A percentile compares a stretch with the other conserved stretches of the same genome.
phyloP scores from a whole-genome alignment of 2,797 vertebrate genomes.

The Ctenosaura bakeri region DNA sequence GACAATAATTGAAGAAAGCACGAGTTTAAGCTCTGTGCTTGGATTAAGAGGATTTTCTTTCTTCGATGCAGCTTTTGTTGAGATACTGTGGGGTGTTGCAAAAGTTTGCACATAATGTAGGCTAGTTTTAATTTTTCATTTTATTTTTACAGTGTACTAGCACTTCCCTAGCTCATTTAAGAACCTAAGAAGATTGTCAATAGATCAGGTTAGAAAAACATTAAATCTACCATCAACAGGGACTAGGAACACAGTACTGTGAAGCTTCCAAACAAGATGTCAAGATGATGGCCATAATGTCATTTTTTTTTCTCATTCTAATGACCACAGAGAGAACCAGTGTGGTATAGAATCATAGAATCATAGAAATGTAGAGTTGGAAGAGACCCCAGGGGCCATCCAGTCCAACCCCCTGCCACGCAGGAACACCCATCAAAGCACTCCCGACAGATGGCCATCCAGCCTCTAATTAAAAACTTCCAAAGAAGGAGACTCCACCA shows the following conservation, averaged over 20 bases:
- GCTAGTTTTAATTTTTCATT: no score
- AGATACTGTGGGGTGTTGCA: fast-evolving
- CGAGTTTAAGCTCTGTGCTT: slow-evolving; percentile 55
- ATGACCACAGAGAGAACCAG: background rate
- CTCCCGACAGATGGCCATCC: no score
- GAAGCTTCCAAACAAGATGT: background rate
- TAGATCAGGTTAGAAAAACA: background rate
- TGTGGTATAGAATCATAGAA: no score
- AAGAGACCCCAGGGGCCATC: no score
- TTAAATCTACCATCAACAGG: background rate
- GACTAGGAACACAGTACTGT: background rate
- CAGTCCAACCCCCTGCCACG: no score
- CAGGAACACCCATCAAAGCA: no score
- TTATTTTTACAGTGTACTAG: background rate
- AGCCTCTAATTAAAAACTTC: no score
- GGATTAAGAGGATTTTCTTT: slow-evolving; percentile 68
- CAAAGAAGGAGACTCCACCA: no score
- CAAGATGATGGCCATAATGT: background rate
- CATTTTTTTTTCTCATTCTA: background rate
- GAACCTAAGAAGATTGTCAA: background rate
- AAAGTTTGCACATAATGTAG: background rate
- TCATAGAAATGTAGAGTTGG: no score
- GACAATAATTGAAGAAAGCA: background rate
- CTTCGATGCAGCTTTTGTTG: background rate
- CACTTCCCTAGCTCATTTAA: background rate